These are phyloP conservation scores for Myotis planiceps DNA, from an alignment of 2,797 vertebrate genomes.

Conservation along the genomic window DNA sequence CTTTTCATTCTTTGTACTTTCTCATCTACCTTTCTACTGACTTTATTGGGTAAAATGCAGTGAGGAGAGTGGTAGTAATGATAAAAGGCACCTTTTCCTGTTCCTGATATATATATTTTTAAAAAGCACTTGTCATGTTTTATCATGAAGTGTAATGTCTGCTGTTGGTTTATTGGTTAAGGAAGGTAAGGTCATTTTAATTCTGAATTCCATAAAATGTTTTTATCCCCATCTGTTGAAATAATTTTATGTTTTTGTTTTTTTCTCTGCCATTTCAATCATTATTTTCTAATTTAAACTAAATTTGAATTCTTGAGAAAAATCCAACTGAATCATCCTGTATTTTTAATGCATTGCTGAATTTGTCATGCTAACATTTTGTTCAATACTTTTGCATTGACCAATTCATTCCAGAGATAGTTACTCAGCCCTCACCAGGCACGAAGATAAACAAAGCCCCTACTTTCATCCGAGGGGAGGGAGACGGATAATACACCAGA, in stretches of 20 bases:
- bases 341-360: not conserved
- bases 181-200: not conserved
- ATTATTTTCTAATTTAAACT: slow-evolving; percentile 1
- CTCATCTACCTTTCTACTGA: not conserved
- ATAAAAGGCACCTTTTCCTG: not conserved
- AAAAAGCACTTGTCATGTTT: not conserved
- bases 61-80: not conserved
- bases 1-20: not conserved
- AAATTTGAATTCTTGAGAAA: slow-evolving; percentile 23
- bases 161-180: not conserved
- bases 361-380: slow-evolving; percentile 23
- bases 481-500: not conserved
- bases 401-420: not conserved
- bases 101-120: not conserved
- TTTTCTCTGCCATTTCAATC: not conserved
- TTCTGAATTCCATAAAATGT: not conserved
- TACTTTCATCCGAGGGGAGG: not conserved
- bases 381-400: slow-evolving; percentile 12
- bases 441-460: not conserved
- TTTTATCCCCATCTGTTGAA: not conserved
- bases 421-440: not conserved
- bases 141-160: not conserved
- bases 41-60: not conserved
- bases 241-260: not conserved
- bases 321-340: not conserved